A percentile compares a stretch with the other conserved stretches of the same genome.
These are phyloP conservation scores for Saguinus imperator DNA, from an alignment of 2,113 vertebrate species.

Conservation along the genomic window DNA sequence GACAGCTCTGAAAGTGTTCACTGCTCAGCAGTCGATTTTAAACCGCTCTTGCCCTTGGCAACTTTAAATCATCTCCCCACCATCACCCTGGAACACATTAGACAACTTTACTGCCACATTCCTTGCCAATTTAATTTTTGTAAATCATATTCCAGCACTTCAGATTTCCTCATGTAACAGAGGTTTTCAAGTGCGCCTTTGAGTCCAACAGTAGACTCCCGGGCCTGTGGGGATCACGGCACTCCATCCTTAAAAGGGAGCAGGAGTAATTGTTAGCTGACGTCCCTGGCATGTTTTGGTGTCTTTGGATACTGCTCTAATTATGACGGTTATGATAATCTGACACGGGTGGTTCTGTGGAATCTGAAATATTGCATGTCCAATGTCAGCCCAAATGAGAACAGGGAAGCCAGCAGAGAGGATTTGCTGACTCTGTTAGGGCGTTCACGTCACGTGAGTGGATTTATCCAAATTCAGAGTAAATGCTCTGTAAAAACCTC, in stretches of 20 bases:
- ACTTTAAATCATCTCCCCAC: constrained; percentile 65
- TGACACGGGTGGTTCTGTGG: background rate
- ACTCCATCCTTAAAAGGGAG: background rate
- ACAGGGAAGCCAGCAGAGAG: too few species aligned
- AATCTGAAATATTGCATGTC: background rate
- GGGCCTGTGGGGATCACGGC: background rate
- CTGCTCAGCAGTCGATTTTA: constrained; percentile 36
- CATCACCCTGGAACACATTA: constrained; percentile 61
- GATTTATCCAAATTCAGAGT: background rate
- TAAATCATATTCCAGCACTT: constrained; percentile 68
- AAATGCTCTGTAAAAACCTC: background rate
- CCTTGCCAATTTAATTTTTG: constrained; percentile 78
- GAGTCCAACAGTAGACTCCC: background rate
- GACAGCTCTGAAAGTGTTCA: constrained; percentile 51
- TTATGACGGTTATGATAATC: background rate
- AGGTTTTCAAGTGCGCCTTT: background rate
- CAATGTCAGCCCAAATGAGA: background rate
- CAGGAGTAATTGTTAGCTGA: background rate
- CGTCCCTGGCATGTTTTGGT: background rate
- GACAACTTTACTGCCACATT: constrained; percentile 74
- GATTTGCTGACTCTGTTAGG: background rate
- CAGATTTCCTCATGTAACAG: constrained; percentile 18
- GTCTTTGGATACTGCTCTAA: background rate
- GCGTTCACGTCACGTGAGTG: background rate
- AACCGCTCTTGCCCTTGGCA: constrained; percentile 58